A percentile compares a stretch with the other conserved stretches of the same genome.
Conservation (phyloP, 2,888 invertebrate species). For the Nasonovia ribisnigri region DNA sequence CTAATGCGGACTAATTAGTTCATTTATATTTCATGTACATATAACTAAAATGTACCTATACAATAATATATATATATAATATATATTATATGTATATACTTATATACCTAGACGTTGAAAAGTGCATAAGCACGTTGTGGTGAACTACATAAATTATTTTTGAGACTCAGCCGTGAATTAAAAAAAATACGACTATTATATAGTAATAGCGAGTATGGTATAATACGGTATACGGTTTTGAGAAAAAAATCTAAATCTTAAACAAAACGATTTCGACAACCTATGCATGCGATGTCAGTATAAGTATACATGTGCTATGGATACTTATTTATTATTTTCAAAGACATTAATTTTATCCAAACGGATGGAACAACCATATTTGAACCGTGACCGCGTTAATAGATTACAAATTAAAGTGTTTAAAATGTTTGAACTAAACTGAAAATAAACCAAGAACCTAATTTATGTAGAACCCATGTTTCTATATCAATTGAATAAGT, state of each 20-base stretch:
- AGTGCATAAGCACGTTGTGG: background rate
- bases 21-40: slow-evolving; percentile 18
- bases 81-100: background rate
- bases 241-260: too few species aligned
- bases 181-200: background rate
- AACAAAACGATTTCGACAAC: too few species aligned
- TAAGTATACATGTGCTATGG: too few species aligned
- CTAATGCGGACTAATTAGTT: slow-evolving; percentile 45
- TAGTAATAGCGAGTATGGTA: too few species aligned
- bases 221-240: too few species aligned
- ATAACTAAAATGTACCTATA: slow-evolving; percentile 7
- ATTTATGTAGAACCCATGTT: background rate
- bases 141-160: background rate
- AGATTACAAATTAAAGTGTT: background rate
- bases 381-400: background rate
- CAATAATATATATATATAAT: background rate
- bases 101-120: background rate
- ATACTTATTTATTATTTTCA: background rate
- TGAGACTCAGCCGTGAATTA: background rate
- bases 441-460: background rate
- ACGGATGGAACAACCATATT: background rate
- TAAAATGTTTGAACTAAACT: background rate
- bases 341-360: background rate
- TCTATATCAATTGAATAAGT: background rate
- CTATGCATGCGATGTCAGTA: too few species aligned